A percentile compares a stretch with the other conserved stretches of the same genome.
These are phyloP conservation scores for Geothlypis trichas DNA, from an alignment of 2,113 vertebrate genomes.

Conservation along the genomic window DNA sequence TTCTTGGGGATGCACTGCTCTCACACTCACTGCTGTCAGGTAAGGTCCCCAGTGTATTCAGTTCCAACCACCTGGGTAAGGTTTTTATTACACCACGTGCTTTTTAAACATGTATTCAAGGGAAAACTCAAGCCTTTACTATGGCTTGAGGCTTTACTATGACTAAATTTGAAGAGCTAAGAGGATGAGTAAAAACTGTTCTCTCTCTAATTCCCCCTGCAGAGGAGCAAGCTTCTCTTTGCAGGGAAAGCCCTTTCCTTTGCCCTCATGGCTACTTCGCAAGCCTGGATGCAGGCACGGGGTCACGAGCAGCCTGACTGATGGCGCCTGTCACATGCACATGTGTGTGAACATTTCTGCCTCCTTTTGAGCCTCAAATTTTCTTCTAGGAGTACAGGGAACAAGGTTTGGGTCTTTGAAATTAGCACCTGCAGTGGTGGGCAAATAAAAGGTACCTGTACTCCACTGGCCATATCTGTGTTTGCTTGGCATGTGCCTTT, in stretches of 20 bases:
- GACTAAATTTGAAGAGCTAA: not conserved
- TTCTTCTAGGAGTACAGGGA: not conserved
- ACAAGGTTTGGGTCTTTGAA: not conserved
- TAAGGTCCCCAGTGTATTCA: not conserved
- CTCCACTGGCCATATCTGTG: not conserved
- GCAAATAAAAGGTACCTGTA: not conserved
- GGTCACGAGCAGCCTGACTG: not conserved
- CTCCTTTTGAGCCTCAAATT: not conserved
- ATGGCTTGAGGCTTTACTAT: not conserved
- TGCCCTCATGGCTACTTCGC: not conserved
- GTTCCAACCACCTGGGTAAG: not conserved
- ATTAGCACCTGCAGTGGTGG: not conserved
- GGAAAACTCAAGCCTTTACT: not conserved
- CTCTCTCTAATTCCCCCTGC: not conserved
- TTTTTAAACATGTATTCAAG: not conserved
- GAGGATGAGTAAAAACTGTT: not conserved
- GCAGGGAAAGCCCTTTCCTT: not conserved
- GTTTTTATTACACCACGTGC: not conserved
- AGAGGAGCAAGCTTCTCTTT: not conserved
- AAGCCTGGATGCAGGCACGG: not conserved
- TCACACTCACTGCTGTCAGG: not conserved
- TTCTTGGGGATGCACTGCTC: fast-evolving
- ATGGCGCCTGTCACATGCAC: not conserved
- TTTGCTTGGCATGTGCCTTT: not conserved
- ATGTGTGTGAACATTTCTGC: fast-evolving